Conservation (phyloP, 2,113 vertebrate genomes). For the Willisornis vidua region DNA sequence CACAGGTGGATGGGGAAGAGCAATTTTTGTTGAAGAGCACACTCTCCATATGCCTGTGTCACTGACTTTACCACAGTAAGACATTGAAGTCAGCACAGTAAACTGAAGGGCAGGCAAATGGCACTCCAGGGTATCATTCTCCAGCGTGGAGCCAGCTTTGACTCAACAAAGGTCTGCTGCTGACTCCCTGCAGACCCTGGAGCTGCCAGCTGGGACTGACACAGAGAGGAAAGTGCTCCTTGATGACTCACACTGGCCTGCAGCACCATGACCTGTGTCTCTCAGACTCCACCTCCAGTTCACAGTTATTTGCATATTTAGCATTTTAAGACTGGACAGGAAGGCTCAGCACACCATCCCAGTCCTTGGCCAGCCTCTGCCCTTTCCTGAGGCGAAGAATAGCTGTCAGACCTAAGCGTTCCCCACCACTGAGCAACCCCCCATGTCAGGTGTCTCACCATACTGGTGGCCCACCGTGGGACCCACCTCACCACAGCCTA, state of each 20-base stretch:
- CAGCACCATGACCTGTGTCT: accelerated
- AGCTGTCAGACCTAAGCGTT: accelerated
- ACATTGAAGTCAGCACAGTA: background rate
- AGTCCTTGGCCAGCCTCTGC: background rate
- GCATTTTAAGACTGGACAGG: background rate
- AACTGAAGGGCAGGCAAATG: background rate
- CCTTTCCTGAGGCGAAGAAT: background rate
- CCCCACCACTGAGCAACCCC: background rate
- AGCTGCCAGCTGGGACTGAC: background rate
- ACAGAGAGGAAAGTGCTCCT: background rate
- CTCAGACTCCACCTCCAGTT: background rate
- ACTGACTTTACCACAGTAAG: background rate
- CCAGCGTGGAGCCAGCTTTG: background rate
- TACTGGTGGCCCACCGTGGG: accelerated
- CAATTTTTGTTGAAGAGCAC: background rate
- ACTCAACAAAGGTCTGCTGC: background rate
- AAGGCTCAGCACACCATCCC: background rate
- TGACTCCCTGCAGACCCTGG: background rate
- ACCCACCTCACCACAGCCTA: background rate
- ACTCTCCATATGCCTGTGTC: background rate
- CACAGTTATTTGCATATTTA: background rate
- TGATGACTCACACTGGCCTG: background rate
- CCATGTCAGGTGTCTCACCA: background rate
- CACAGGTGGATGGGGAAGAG: accelerated
- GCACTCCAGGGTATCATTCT: background rate